phyloP scores from a whole-genome alignment of 2,113 vertebrate genomes.

The Progne subis region DNA sequence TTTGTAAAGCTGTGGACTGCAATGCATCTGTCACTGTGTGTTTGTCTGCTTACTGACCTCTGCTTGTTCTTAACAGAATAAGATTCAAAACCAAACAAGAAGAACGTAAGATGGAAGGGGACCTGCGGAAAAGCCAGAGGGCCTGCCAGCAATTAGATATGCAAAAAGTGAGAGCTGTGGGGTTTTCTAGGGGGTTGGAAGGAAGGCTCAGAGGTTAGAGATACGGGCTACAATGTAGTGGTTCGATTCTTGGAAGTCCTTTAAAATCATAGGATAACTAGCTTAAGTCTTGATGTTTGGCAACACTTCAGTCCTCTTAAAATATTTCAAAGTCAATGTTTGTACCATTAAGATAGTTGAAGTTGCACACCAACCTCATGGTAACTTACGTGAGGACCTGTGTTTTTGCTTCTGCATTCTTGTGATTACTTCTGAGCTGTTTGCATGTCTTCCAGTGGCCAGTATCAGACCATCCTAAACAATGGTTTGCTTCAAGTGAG shows the following conservation, averaged over 20 bases:
- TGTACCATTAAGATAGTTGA: neutral
- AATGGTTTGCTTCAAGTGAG: neutral
- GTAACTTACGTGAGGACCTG: neutral
- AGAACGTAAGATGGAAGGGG: constrained; percentile 87
- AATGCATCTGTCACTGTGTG: neutral
- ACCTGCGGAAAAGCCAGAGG: constrained; percentile 88
- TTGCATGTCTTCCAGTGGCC: neutral
- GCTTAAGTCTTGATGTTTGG: neutral
- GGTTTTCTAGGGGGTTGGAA: neutral
- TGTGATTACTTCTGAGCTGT: neutral
- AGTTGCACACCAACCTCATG: neutral
- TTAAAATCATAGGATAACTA: neutral
- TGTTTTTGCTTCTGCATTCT: neutral
- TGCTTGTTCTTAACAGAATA: constrained; percentile 71
- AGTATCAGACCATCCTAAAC: neutral
- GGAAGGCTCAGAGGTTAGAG: neutral
- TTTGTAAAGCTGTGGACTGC: neutral
- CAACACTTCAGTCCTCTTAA: neutral
- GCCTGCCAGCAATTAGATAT: constrained; percentile 92
- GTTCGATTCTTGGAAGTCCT: neutral
- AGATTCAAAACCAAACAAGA: constrained; percentile 90
- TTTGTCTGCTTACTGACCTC: neutral
- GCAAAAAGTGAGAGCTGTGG: constrained; percentile 81
- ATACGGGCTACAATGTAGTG: neutral
- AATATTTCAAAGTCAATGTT: neutral